Evolutionary conservation across 2,113 vertebrate genomes (phyloP).

Genomic region (Hemiprocne comata): DNA sequence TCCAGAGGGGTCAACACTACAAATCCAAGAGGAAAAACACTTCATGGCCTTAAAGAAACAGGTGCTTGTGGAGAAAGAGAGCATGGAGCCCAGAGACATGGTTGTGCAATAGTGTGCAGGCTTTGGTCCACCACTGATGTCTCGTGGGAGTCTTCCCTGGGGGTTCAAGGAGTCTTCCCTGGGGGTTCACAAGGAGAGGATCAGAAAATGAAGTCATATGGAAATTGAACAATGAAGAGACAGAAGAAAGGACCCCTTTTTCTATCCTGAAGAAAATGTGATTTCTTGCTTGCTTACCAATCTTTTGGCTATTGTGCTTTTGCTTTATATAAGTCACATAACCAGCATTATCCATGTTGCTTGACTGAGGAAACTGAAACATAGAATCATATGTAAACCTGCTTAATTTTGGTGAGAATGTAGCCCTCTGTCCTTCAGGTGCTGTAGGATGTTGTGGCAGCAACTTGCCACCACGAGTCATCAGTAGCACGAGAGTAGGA

Average conservation of each 20-base stretch:
- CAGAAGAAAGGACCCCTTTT: neutral
- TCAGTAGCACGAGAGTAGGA: neutral
- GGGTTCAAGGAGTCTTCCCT: neutral
- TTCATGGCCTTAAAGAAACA: slow-evolving; percentile 9
- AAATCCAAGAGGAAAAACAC: slow-evolving; percentile 11
- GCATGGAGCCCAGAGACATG: neutral
- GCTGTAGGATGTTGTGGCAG: neutral
- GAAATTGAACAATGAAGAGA: neutral
- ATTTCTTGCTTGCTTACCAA: neutral
- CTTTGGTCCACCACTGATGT: neutral
- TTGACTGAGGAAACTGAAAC: neutral
- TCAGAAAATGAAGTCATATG: neutral
- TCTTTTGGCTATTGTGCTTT: neutral
- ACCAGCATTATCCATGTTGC: neutral
- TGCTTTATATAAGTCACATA: neutral
- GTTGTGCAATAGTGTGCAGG: neutral
- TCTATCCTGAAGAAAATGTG: neutral
- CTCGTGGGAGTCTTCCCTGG: neutral
- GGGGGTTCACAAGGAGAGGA: neutral
- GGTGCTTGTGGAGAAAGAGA: neutral
- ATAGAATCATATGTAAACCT: neutral
- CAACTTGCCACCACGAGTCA: neutral
- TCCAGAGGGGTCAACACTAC: slow-evolving; percentile 15
- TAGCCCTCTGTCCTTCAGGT: neutral
- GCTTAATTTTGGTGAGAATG: neutral